A percentile compares a stretch with the other conserved stretches of the same genome.
phyloP scores from a whole-genome alignment of 2,888 invertebrate species.

The Polyommatus icarus region DNA sequence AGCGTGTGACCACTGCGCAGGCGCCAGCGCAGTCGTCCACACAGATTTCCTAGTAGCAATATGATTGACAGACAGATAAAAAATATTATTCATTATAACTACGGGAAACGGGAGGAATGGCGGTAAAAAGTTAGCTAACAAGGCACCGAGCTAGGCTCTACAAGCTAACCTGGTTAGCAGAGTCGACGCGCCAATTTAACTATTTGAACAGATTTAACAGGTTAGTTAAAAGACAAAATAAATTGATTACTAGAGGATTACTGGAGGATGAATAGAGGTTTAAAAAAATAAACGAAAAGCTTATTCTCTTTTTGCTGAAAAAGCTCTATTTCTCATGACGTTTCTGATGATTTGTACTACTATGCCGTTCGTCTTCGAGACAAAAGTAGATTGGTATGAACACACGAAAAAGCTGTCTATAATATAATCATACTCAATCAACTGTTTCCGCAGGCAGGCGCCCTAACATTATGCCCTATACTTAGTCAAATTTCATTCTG shows the following conservation, averaged over 20 bases:
- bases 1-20: conserved; percentile 34
- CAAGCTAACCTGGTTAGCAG: background rate
- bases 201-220: background rate
- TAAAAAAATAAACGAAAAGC: background rate
- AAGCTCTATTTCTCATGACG: too few relatives aligned
- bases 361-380: too few relatives aligned
- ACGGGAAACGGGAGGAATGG: conserved; percentile 36
- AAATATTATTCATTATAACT: conserved; percentile 48
- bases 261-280: background rate
- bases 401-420: too few relatives aligned
- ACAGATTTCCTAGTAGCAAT: conserved; percentile 43
- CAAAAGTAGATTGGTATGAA: too few relatives aligned
- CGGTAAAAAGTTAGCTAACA: conserved; percentile 9
- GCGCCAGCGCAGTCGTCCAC: conserved; percentile 30
- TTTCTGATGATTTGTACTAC: too few relatives aligned
- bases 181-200: background rate
- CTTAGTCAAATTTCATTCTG: too few relatives aligned
- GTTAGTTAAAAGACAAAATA: background rate
- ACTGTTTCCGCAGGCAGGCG: too few relatives aligned
- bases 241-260: background rate
- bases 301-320: too few relatives aligned
- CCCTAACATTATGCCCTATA: too few relatives aligned
- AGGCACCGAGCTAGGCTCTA: conserved; percentile 13
- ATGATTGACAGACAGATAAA: conserved; percentile 53
- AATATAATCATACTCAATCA: too few relatives aligned